These are phyloP conservation scores for Tarsius wallacei DNA, from an alignment of 2,797 vertebrate species.

Conservation along the genomic window DNA sequence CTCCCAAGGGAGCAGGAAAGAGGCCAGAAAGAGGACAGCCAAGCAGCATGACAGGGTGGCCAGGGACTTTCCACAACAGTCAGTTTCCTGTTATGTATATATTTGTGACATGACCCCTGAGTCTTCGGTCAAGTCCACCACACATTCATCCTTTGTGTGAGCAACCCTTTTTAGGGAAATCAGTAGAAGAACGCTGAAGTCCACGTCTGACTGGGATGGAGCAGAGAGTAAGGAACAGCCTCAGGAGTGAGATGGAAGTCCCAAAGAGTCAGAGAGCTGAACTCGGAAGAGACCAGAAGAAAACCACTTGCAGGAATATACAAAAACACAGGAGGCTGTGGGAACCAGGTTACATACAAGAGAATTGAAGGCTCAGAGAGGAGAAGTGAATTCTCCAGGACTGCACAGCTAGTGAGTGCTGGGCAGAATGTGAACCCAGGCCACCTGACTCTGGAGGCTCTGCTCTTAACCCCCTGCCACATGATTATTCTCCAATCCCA, in stretches of 20 bases:
- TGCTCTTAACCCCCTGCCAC: not conserved
- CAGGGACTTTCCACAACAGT: not conserved
- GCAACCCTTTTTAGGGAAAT: not conserved
- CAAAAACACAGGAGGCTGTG: accelerated
- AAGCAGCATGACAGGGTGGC: not conserved
- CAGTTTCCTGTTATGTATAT: no score
- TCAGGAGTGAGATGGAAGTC: not conserved
- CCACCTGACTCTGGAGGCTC: not conserved
- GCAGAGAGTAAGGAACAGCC: not conserved
- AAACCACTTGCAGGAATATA: not conserved
- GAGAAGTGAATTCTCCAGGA: not conserved
- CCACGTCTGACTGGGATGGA: not conserved
- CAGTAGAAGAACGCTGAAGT: not conserved
- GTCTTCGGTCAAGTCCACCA: accelerated
- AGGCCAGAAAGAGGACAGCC: not conserved
- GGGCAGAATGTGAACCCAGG: not conserved
- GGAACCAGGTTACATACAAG: not conserved
- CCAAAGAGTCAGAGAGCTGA: not conserved
- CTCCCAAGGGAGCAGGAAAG: not conserved
- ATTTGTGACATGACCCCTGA: not conserved
- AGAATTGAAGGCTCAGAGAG: not conserved
- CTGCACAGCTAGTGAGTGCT: not conserved
- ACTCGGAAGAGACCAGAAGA: not conserved
- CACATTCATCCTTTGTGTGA: not conserved
- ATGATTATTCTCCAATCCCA: not conserved